Conservation (phyloP, 1,140 invertebrate species). For the Propsilocerus akamusi region DNA sequence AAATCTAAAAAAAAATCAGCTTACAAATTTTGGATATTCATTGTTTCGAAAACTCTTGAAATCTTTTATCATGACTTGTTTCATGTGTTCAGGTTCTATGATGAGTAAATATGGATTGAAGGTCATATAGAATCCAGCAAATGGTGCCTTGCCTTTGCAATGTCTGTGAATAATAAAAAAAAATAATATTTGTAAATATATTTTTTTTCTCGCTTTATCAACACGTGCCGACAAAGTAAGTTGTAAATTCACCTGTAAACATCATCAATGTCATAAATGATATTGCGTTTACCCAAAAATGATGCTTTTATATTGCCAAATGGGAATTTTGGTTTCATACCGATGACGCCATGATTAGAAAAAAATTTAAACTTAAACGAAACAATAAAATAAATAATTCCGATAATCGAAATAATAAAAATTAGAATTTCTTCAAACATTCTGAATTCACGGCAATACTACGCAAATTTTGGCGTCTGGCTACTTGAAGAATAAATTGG, state of each 20-base stretch:
- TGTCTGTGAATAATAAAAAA: slow-evolving; percentile 11
- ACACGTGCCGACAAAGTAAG: too few species aligned
- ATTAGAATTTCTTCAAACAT: too few species aligned
- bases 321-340: neutral
- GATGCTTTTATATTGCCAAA: neutral
- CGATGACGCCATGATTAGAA: neutral
- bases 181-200: slow-evolving; percentile 6
- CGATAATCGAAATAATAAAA: too few species aligned
- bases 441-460: too few species aligned
- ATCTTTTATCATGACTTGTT: slow-evolving; percentile 28
- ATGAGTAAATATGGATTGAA: slow-evolving; percentile 26
- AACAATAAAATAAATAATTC: neutral
- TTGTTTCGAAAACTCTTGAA: slow-evolving; percentile 26
- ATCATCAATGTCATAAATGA: slow-evolving; percentile 12
- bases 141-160: slow-evolving; percentile 15
- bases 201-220: slow-evolving; percentile 4
- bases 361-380: neutral
- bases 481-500: too few species aligned
- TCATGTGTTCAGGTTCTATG: slow-evolving; percentile 28
- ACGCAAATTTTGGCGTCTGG: too few species aligned
- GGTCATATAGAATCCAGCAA: slow-evolving; percentile 24
- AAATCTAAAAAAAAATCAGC: neutral
- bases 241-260: slow-evolving; percentile 19
- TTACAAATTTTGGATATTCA: slow-evolving; percentile 16
- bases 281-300: slow-evolving; percentile 10